A percentile compares a stretch with the other conserved stretches of the same genome.
phyloP scores from a whole-genome alignment of 2,113 vertebrate genomes.

The Henicopernis longicauda region DNA sequence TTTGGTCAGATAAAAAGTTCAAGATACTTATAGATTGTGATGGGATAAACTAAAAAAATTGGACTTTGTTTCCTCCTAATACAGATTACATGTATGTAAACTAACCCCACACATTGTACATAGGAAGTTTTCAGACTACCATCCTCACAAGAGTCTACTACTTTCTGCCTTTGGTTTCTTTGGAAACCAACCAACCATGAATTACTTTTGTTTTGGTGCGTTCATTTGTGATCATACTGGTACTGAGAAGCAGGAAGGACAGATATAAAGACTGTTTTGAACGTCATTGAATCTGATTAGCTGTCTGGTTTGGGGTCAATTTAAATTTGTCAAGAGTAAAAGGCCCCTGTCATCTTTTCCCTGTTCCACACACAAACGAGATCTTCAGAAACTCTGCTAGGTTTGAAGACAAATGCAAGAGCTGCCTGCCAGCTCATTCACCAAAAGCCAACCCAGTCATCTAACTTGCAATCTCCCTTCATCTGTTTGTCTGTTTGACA shows the following conservation, averaged over 20 bases:
- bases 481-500: neutral
- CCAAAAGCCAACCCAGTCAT: neutral
- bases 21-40: neutral
- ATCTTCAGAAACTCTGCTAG: neutral
- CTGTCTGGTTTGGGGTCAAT: neutral
- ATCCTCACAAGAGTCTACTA: neutral
- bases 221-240: neutral
- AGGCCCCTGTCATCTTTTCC: neutral
- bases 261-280: neutral
- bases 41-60: neutral
- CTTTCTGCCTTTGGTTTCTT: neutral
- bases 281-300: neutral
- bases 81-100: neutral
- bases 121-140: neutral
- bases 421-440: neutral
- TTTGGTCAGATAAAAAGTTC: neutral
- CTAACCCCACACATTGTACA: neutral
- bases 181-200: neutral
- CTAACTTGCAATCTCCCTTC: neutral
- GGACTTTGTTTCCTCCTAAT: neutral
- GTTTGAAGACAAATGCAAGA: neutral
- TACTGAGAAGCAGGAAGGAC: neutral
- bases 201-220: neutral
- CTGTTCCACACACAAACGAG: neutral
- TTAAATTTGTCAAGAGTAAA: constrained; percentile 5